Conservation (phyloP, 2,113 vertebrate species). For the Xenus cinereus region DNA sequence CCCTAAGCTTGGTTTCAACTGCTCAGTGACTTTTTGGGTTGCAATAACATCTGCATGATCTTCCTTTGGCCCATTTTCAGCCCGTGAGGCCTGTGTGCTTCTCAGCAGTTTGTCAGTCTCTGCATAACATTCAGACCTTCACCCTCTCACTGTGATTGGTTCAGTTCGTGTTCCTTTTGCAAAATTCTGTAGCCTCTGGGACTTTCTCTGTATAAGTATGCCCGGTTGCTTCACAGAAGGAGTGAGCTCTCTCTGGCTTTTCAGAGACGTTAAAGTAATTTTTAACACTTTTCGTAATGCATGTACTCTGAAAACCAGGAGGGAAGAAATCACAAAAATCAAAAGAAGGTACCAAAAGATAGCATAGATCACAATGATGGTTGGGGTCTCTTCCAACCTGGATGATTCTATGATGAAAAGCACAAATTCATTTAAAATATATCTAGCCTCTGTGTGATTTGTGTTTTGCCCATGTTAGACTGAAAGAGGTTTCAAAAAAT, state of each 20-base stretch:
- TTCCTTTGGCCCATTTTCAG: neutral
- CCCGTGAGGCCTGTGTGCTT: neutral
- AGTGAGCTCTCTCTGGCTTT: neutral
- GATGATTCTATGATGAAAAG: neutral
- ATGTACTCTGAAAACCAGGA: neutral
- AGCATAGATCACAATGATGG: neutral
- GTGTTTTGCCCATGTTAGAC: neutral
- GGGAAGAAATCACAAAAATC: no score
- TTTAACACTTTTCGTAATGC: neutral
- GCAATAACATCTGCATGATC: neutral
- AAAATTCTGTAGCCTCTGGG: neutral
- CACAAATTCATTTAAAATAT: rapidly evolving
- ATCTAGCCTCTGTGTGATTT: neutral
- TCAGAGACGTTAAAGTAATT: neutral
- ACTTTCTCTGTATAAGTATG: neutral
- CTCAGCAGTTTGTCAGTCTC: neutral
- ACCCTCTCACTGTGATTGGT: neutral
- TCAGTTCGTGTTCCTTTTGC: neutral
- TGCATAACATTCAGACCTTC: neutral
- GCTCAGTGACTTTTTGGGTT: neutral
- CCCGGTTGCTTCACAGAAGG: neutral
- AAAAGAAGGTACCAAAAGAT: neutral
- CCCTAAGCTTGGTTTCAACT: neutral
- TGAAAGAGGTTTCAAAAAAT: neutral
- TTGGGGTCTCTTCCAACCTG: no score